These are phyloP conservation scores for Borostomias antarcticus DNA, from an alignment of 2,797 vertebrate species.

Conservation along the genomic window DNA sequence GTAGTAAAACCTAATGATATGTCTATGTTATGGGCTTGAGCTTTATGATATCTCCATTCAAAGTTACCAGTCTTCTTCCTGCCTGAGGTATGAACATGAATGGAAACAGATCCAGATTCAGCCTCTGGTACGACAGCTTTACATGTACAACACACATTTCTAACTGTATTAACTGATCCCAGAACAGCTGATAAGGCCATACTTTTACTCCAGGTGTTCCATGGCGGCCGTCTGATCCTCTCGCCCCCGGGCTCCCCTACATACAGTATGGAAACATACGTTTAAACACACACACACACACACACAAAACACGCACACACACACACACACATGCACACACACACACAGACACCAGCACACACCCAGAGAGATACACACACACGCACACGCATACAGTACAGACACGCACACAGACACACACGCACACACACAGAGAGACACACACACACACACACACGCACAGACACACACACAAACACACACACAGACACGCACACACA, in stretches of 20 bases:
- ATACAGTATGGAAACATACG: conserved; percentile 1
- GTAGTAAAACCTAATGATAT: background rate
- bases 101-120: background rate
- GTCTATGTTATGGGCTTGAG: background rate
- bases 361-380: no score
- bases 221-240: conserved; percentile 43
- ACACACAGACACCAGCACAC: background rate
- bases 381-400: no score
- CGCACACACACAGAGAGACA: background rate
- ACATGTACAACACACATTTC: background rate
- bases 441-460: background rate
- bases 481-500: background rate
- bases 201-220: conserved; percentile 51
- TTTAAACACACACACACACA: background rate
- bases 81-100: background rate
- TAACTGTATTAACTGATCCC: background rate
- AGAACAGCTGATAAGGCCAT: background rate
- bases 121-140: background rate
- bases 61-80: background rate
- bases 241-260: conserved; percentile 57
- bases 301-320: background rate
- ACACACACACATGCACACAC: background rate
- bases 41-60: background rate
- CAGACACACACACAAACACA: background rate
- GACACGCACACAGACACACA: background rate